phyloP scores from a whole-genome alignment of 2,113 vertebrate genomes.

The Cottus gobio region DNA sequence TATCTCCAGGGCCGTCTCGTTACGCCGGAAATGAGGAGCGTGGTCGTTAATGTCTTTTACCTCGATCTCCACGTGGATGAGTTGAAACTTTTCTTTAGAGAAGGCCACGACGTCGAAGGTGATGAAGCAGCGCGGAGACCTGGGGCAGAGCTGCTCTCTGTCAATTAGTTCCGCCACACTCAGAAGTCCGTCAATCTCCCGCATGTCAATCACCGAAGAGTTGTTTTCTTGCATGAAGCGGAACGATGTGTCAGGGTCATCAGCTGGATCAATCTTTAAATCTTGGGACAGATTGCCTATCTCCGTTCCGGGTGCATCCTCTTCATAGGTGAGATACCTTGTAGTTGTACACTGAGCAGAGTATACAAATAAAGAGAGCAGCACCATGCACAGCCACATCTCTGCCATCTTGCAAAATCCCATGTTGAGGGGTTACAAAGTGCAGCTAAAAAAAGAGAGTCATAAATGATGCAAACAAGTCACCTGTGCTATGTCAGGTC shows the following conservation, averaged over 20 bases:
- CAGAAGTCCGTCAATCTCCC: conserved; percentile 80
- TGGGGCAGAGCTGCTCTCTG: conserved; percentile 80
- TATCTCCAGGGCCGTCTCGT: conserved; percentile 78
- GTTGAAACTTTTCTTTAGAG: conserved; percentile 82
- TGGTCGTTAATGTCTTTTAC: conserved; percentile 83
- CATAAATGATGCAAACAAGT: conserved; percentile 45
- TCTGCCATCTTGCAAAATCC: conserved; percentile 31
- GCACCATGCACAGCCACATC: conserved; percentile 27
- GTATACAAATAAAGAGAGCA: conserved; percentile 56
- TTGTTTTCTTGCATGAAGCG: conserved; percentile 78
- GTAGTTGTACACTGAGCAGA: conserved; percentile 61
- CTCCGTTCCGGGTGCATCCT: conserved; percentile 73
- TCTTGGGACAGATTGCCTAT: conserved; percentile 77
- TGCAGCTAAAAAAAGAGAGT: neutral
- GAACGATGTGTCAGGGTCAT: conserved; percentile 73
- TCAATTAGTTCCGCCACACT: conserved; percentile 79
- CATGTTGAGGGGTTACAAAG: conserved; percentile 55
- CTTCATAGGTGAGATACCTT: conserved; percentile 79
- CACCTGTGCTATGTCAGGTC: conserved; percentile 23
- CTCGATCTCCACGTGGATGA: conserved; percentile 85
- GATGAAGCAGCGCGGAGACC: conserved; percentile 77
- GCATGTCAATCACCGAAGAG: conserved; percentile 76
- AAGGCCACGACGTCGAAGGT: conserved; percentile 82
- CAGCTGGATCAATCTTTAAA: conserved; percentile 73
- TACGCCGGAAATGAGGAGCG: conserved; percentile 68